These are phyloP conservation scores for Albula glossodonta DNA, from an alignment of 2,113 vertebrate species.

Conservation along the genomic window DNA sequence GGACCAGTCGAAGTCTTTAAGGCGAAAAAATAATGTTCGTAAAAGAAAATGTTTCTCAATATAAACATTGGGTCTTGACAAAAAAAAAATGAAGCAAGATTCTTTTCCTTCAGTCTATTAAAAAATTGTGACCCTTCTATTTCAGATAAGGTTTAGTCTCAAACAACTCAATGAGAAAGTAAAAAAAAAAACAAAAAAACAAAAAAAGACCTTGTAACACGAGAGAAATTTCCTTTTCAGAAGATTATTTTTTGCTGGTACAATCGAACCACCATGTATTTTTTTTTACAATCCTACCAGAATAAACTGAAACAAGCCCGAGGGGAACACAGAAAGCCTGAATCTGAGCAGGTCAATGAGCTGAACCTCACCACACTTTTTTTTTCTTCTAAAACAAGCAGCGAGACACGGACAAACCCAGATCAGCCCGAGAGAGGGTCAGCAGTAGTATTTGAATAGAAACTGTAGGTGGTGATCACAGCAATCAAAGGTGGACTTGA, in stretches of 20 bases:
- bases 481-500: constrained; percentile 48
- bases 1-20: constrained; percentile 45
- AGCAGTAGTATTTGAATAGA: constrained; percentile 50
- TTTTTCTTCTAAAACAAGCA: constrained; percentile 44
- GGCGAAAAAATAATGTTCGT: constrained; percentile 48
- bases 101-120: background rate
- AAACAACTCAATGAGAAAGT: constrained; percentile 23
- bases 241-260: constrained; percentile 35
- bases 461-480: constrained; percentile 46
- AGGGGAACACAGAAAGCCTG: constrained; percentile 38
- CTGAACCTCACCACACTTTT: constrained; percentile 43
- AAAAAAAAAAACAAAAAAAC: background rate
- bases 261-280: constrained; percentile 34
- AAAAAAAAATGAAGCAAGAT: background rate
- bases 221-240: constrained; percentile 37
- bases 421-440: constrained; percentile 41
- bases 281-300: constrained; percentile 21
- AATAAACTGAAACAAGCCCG: constrained; percentile 39
- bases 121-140: background rate
- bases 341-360: constrained; percentile 50
- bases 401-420: constrained; percentile 55
- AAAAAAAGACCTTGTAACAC: background rate
- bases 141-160: too few relatives aligned
- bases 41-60: constrained; percentile 12
- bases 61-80: background rate